phyloP scores from a whole-genome alignment of 2,888 invertebrate genomes.

The Xanthia togata region DNA sequence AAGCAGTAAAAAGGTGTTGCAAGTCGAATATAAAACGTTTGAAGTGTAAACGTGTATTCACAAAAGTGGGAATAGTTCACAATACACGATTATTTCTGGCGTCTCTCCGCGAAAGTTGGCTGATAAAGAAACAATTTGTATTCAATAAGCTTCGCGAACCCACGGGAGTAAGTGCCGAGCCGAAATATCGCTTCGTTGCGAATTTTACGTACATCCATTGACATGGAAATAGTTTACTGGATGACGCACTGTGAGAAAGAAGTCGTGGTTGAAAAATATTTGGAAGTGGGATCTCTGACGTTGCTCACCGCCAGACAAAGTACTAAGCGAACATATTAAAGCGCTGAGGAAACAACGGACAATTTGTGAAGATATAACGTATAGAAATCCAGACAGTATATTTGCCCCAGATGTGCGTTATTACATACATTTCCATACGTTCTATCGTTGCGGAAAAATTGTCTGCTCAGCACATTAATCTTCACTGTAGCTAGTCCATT shows the following conservation, averaged over 20 bases:
- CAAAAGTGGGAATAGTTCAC: conserved; percentile 52
- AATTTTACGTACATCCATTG: conserved; percentile 71
- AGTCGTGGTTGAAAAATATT: background rate
- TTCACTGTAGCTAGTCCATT: no score
- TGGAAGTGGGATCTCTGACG: background rate
- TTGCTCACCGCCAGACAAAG: background rate
- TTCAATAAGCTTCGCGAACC: conserved; percentile 83
- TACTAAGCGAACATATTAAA: background rate
- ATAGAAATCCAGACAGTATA: background rate
- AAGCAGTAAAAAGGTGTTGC: conserved; percentile 33
- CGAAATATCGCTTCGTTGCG: conserved; percentile 79
- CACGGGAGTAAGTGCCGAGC: conserved; percentile 76
- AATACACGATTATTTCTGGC: conserved; percentile 66
- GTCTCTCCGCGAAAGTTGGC: conserved; percentile 73
- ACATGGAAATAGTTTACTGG: conserved; percentile 52
- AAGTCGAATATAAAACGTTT: conserved; percentile 38
- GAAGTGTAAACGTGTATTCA: conserved; percentile 32
- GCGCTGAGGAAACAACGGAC: background rate
- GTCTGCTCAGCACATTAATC: background rate
- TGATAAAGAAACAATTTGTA: conserved; percentile 88
- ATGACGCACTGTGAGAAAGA: conserved; percentile 26
- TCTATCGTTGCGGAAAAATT: background rate
- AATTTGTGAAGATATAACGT: background rate
- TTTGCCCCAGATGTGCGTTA: background rate
- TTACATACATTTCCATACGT: background rate